Base-by-base conservation (phyloP, 2,113 vertebrate genomes). In the Myrmophylax atrothorax region DNA sequence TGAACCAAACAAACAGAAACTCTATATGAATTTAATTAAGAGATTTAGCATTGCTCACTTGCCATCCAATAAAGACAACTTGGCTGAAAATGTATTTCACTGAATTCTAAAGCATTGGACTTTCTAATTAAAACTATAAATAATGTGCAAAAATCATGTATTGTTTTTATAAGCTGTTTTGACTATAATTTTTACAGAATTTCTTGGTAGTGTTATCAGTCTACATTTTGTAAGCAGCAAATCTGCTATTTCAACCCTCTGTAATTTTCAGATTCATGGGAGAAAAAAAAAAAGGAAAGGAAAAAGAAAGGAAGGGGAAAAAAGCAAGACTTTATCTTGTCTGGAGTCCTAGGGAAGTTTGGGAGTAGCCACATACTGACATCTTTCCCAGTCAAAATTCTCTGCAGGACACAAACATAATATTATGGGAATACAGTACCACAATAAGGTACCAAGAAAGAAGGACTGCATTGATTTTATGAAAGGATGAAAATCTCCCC, bases 101-200 rank as follows among this genome's bases (percentile, higher is more conserved):
- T 35, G 31, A 84, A 80, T 67, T 18, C 20, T 67, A 53, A 84
- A 92, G n/a, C 12, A 81, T 1, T 50, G 10, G 18, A 50, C 18
- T 46, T 74, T 84, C 63, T 84, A 84, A 93, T 46, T 89, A 76
- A 86, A 76, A 18, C 14, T 40, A 83, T 40, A 86, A 87, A 89
- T 38, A 84, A 44, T 20, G 18, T 69, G 10, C 4, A 69, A 77
- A 74, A 77, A 6, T 7, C 1, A 80, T 13, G 2, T 24, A 37
- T 55, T 55, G 4, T 55, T 79, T 59, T 35, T 18, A 37, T 26
- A 68, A 55, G 12, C 3, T 89, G 28, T 35, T 87, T 73, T 86
- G 19, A 37, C 6, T 69, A 19, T 47, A 22, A 22, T 64, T 73
- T 81, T 82, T 29, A 33, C 23, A 69, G 14, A 64, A 59, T 70